phyloP scores from a whole-genome alignment of 2,797 vertebrate genomes.

The Pangasius larnaudii region DNA sequence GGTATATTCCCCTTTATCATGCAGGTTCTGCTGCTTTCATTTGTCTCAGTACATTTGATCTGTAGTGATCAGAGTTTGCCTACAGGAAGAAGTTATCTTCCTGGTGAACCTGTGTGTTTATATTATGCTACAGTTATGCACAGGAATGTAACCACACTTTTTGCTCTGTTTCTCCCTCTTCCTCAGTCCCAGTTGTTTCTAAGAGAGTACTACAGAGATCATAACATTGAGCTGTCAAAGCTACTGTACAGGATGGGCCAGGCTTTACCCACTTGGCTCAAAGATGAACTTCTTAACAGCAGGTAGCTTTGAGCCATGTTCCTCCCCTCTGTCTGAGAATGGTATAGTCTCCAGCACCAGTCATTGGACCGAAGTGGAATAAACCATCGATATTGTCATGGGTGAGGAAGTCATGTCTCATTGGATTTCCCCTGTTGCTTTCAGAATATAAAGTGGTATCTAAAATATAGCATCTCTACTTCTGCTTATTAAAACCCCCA shows the following conservation, averaged over 20 bases:
- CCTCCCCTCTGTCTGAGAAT: neutral
- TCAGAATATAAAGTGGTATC: neutral
- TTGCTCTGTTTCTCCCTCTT: neutral
- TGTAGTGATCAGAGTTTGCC: neutral
- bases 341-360: neutral
- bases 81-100: neutral
- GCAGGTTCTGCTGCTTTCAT: neutral
- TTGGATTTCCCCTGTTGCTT: slow-evolving; percentile 11
- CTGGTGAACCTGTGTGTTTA: neutral
- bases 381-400: neutral
- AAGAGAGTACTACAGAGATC: slow-evolving; percentile 93
- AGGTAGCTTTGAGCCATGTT: slow-evolving; percentile 80
- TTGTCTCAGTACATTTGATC: neutral
- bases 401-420: neutral
- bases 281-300: slow-evolving; percentile 94
- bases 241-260: slow-evolving; percentile 96
- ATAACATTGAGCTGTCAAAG: slow-evolving; percentile 96
- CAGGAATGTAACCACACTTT: neutral
- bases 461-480: slow-evolving; percentile 8
- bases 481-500: slow-evolving; percentile 33
- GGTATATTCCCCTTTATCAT: neutral
- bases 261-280: slow-evolving; percentile 91
- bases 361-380: neutral
- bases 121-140: neutral
- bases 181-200: slow-evolving; percentile 90